phyloP scores from a whole-genome alignment of 2,113 vertebrate species.

The Etheostoma cragini region DNA sequence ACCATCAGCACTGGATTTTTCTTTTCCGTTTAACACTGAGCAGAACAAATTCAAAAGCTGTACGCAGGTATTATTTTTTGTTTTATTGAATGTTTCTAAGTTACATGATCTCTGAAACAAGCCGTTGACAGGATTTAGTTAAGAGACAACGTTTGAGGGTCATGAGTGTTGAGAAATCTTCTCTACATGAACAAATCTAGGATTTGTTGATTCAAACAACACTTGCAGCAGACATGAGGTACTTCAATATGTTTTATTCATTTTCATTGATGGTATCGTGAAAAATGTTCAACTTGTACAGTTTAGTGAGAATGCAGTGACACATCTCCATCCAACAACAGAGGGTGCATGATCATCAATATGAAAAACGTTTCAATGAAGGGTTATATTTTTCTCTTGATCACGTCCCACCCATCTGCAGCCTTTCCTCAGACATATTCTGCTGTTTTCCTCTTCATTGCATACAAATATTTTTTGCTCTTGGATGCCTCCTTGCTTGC shows the following conservation, averaged over 20 bases:
- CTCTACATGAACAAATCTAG: not conserved
- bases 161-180: conserved; percentile 11
- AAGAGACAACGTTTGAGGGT: conserved; percentile 37
- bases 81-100: not conserved
- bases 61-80: not conserved
- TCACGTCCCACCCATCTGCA: not conserved
- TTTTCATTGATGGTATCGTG: conserved; percentile 1
- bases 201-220: conserved; percentile 28
- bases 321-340: conserved; percentile 25
- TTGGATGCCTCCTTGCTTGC: not conserved
- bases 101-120: conserved; percentile 28
- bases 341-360: conserved; percentile 43
- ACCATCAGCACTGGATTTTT: conserved; percentile 35
- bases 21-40: not conserved
- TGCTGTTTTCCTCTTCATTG: not conserved
- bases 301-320: conserved; percentile 30
- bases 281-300: conserved; percentile 7
- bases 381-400: conserved; percentile 12
- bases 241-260: conserved; percentile 35
- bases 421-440: conserved; percentile 6
- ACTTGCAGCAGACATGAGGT: conserved; percentile 19
- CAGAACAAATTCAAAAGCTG: conserved; percentile 11
- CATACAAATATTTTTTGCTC: conserved; percentile 1
- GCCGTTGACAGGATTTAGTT: conserved; percentile 16
- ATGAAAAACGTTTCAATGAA: conserved; percentile 10